Base-by-base conservation (phyloP, 2,113 vertebrate genomes). In the Oreocharis arfaki region DNA sequence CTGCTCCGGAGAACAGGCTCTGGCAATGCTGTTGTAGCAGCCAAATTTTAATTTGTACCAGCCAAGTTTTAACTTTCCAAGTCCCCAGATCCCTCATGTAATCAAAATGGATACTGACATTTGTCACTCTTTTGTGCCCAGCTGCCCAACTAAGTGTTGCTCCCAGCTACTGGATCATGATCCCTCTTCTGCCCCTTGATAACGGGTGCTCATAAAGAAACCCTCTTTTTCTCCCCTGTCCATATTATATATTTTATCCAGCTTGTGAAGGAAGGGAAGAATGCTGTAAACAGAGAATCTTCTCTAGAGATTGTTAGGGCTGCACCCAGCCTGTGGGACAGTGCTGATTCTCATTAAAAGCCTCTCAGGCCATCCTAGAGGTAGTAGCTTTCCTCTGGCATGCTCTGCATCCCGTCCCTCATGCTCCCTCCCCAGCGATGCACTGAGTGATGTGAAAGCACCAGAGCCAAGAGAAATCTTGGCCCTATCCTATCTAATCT, bases 381-480 rank as follows among this genome's bases (percentile, higher is more conserved):
- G 27, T 44, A 73, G 84, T 35, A 73, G 44, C 18, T 95, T 47
- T 46, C 35, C 44, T 21, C 28, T 86, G 67, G 55, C 71, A 73
- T 1, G 0, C 32, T 91, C 33, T 69, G 35, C 55, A 60, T 84
- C 60, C 85, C 9, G 4, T 42, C 67, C 47, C 70, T 94, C 75
- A 19, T 7, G 2, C 10, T 78, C 22, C 76, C 35, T 90, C 63
- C 86, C 68, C 84, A 93, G 69, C 0, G 1, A 53, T 96, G 83
- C 41, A 39, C 37, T 55, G 50, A 82, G 33, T 64, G 74, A 88
- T 87, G 65, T 91, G 46, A 50, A 97, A 95, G 73, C 41, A 42
- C 18, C 42, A 67, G 28, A 88, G 74, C 69, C 89, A 96, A 94
- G 88, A 78, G 89, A 87, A 91, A 77, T 87, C 56, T 95, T 97